These are phyloP conservation scores for Phrynosoma platyrhinos DNA, from an alignment of 2,113 vertebrate species.

Conservation along the genomic window DNA sequence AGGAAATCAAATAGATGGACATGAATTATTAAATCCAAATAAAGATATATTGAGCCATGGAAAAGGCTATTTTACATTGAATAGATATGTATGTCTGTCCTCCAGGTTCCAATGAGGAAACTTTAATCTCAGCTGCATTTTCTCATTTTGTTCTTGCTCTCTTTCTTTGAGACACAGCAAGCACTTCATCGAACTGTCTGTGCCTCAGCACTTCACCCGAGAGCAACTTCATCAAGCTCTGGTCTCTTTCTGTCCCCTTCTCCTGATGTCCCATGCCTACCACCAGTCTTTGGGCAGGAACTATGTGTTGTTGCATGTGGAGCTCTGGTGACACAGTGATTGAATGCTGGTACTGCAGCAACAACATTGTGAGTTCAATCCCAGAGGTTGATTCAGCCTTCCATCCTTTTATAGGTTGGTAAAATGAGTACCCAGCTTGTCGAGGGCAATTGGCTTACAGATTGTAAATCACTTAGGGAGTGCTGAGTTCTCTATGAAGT, in stretches of 20 bases:
- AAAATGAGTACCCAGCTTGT: no score
- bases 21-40: conserved; percentile 1
- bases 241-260: neutral
- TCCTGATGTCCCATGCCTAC: neutral
- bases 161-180: neutral
- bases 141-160: neutral
- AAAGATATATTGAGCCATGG: neutral
- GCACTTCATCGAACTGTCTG: neutral
- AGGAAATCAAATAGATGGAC: neutral
- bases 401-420: no score
- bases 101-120: neutral
- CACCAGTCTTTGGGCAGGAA: neutral
- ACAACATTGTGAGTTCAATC: no score
- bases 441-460: no score
- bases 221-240: neutral
- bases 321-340: no score
- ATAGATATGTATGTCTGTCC: neutral
- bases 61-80: neutral
- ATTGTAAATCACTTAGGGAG: no score
- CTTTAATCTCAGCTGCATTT: neutral
- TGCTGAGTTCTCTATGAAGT: no score
- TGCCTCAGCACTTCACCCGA: neutral
- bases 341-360: no score
- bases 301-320: no score
- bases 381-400: no score